phyloP scores from a whole-genome alignment of 2,797 vertebrate genomes.

The Pipistrellus pipistrellus region DNA sequence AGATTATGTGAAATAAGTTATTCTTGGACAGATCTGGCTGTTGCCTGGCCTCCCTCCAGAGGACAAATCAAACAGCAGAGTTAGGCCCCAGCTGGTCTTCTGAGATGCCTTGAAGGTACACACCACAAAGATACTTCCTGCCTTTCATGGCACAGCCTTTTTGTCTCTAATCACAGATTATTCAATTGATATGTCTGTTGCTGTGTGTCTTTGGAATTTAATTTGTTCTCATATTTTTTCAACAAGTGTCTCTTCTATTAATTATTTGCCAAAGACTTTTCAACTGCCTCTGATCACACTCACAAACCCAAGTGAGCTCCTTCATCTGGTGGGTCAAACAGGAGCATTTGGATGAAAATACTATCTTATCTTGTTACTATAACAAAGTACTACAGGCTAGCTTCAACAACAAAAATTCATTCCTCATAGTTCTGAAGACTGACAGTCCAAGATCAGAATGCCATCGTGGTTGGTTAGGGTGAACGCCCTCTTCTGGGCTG shows the following conservation, averaged over 20 bases:
- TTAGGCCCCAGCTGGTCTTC: neutral
- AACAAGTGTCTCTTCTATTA: neutral
- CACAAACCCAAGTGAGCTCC: neutral
- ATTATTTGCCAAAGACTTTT: neutral
- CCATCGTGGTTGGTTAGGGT: fast-evolving
- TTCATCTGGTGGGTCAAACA: neutral
- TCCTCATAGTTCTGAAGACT: neutral
- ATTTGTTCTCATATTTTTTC: constrained; percentile 11
- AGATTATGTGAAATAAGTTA: neutral
- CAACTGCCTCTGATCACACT: neutral
- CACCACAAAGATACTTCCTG: neutral
- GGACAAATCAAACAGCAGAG: neutral
- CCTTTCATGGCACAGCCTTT: neutral
- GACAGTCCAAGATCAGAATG: neutral
- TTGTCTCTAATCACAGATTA: neutral
- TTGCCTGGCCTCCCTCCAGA: neutral
- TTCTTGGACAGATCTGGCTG: neutral
- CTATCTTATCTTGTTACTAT: neutral
- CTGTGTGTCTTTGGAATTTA: neutral
- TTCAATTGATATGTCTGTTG: neutral
- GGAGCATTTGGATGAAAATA: neutral
- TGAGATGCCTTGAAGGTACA: neutral
- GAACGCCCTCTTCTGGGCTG: neutral
- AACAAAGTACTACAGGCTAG: neutral
- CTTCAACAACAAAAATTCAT: neutral